Evolutionary conservation across 2,888 invertebrate genomes (phyloP), one percentile per base, ranked within the genome.

Genomic region (Clusia tigrina): DNA sequence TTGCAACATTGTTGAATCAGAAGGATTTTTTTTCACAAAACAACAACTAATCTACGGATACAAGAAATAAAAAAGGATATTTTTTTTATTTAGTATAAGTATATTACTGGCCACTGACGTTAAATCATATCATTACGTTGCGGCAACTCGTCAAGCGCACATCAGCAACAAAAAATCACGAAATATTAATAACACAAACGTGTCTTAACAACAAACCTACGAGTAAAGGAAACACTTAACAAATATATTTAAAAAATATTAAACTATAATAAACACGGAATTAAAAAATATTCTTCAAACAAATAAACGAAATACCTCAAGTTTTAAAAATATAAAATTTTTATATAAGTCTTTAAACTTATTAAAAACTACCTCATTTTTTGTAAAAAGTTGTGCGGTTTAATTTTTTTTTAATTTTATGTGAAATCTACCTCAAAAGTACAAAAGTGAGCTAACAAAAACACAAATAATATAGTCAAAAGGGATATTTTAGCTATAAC

Each of bases 311-410:
- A 72, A 75, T 77, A 76, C 76, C 76, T 76, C 76, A 76, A 73
- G 60, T 54, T 64, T 60, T 53, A 67, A 64, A 58, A 57, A 53
- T 18, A 23, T 63, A 48, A 26, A 42, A 42, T 58, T 38, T 53
- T 53, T 55, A 64, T 67, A 55, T 60, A 65, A 58, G 64, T 25
- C 46, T n/a, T 51, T 51, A 60, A 65, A 58, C 24, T 37, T 68
- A n/a, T n/a, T n/a, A n/a, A 60, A 64, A 74, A 78, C 78, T 77
- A 77, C 77, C 77, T 78, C 77, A 78, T 75, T 74, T 75, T 74
- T 72, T 48, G 32, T 25, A 56, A n/a, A 24, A 17, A 23, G 9
- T 59, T 59, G 38, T 56, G 48, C 46, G 56, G 54, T 55, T 56
- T 9, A 58, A 53, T 46, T 57, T 38, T n/a, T 2, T 12, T 58